Base-by-base conservation (phyloP, 2,888 invertebrate genomes). In the Volucella inflata region DNA sequence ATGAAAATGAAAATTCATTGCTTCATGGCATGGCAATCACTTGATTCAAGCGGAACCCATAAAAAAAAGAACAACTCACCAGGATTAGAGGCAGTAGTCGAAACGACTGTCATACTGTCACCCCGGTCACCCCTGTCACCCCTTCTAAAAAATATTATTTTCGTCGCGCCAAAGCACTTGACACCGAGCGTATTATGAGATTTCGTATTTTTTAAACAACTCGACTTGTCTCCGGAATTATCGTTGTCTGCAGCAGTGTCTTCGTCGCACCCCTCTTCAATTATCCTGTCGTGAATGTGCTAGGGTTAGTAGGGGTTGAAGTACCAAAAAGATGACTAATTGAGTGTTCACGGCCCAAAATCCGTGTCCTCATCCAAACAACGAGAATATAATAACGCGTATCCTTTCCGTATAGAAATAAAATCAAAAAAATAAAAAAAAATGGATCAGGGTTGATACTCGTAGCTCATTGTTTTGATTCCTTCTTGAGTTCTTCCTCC, bases 281-380 rank as follows among this genome's bases (percentile, higher is more conserved):
- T 84, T 80, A 76, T 71, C 80, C 71, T 17, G 16, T 4, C 36
- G 10, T 53, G 40, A 48, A 67, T 21, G 42, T 11, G 38, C 17
- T 10, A 4, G 62, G 46, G 30, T 30, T 30, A 14, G 40, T 14
- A 57, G 55, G 62, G 77, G 48, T 62, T 30, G 40, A 42, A 48
- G 36, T 50, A 72, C 12, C 38, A 57, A 71, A 75, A 62, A 77
- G 16, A 85, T 85, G 85, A 85, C 85, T 85, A 85, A 85, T 85
- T 85, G 85, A 85, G 85, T 85, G 85, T 85, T 85, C 85, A 85
- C 81, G 62, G 81, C 72, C 72, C 68, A 72, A 77, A 85, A 81
- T 85, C 75, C 67, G n/a, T 51, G 60, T 78, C 30, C 30, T 30
- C 30, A 30, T 30, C 30, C 30, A 30, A 30, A 6, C 30, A 30